These are phyloP conservation scores for Ovibos moschatus DNA, from an alignment of 2,113 vertebrate species.

Conservation along the genomic window DNA sequence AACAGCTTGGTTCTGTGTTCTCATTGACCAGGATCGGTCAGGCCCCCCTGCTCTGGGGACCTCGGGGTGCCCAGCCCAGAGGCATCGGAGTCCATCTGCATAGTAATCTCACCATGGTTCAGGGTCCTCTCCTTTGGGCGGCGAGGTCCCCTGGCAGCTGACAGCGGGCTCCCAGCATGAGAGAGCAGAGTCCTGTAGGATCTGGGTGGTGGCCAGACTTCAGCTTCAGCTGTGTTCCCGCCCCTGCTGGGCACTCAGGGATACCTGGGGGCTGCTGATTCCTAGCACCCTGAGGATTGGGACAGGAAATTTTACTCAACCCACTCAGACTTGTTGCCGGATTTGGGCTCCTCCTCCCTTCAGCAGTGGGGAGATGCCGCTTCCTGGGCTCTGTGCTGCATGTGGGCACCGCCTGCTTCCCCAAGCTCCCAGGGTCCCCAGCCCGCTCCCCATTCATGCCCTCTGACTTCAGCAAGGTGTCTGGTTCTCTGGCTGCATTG, in stretches of 20 bases:
- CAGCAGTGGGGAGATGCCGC: background rate
- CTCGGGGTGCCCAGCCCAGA: background rate
- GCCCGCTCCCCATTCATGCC: background rate
- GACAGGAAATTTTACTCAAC: background rate
- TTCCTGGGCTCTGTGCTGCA: background rate
- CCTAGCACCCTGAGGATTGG: background rate
- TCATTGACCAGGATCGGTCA: background rate
- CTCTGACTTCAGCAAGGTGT: too few species aligned
- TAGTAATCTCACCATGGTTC: background rate
- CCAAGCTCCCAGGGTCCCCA: background rate
- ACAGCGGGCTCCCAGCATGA: background rate
- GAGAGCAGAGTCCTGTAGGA: background rate
- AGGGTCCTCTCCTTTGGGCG: background rate
- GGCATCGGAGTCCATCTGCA: background rate
- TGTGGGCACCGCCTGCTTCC: background rate
- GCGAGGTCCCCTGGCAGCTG: background rate
- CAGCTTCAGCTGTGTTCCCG: background rate
- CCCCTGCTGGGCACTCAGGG: background rate
- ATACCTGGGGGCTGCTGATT: background rate
- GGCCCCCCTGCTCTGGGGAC: background rate
- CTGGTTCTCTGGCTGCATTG: background rate
- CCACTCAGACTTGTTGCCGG: background rate
- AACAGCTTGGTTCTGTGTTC: background rate
- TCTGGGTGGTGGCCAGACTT: background rate
- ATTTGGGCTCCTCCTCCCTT: background rate